Percentiles rank a stretch among this genome's conserved stretches.
Evolutionary conservation across 2,113 vertebrate species (phyloP).

Genomic region (Erinaceus europaeus): DNA sequence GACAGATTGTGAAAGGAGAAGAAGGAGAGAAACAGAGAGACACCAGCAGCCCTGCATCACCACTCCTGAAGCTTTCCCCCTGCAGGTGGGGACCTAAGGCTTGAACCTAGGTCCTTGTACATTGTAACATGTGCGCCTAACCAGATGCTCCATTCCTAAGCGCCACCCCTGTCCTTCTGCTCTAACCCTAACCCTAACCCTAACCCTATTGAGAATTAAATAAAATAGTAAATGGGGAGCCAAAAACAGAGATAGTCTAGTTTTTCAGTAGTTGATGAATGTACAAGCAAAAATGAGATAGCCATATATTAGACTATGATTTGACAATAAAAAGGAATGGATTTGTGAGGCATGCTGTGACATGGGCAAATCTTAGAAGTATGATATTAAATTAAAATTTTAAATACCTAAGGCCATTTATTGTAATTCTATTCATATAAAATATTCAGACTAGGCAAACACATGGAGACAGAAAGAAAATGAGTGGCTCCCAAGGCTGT

Average conservation of each 20-base stretch:
- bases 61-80: too few relatives aligned
- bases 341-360: fast-evolving
- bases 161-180: too few relatives aligned
- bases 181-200: too few relatives aligned
- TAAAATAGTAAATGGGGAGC: background rate
- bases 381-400: background rate
- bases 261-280: fast-evolving
- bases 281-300: fast-evolving
- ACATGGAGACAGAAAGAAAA: background rate
- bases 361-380: background rate
- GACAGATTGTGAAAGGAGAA: too few relatives aligned
- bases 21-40: too few relatives aligned
- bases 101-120: too few relatives aligned
- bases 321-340: background rate
- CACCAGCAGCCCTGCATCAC: too few relatives aligned
- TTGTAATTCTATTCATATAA: background rate
- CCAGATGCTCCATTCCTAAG: too few relatives aligned
- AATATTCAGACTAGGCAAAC: background rate
- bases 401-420: background rate
- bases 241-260: too few relatives aligned
- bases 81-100: too few relatives aligned
- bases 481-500: background rate
- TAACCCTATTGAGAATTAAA: background rate
- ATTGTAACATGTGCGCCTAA: too few relatives aligned
- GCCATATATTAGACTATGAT: too few relatives aligned